These are phyloP conservation scores for Drosophila repleta DNA, from an alignment of 1,140 invertebrate genomes.

Conservation along the genomic window DNA sequence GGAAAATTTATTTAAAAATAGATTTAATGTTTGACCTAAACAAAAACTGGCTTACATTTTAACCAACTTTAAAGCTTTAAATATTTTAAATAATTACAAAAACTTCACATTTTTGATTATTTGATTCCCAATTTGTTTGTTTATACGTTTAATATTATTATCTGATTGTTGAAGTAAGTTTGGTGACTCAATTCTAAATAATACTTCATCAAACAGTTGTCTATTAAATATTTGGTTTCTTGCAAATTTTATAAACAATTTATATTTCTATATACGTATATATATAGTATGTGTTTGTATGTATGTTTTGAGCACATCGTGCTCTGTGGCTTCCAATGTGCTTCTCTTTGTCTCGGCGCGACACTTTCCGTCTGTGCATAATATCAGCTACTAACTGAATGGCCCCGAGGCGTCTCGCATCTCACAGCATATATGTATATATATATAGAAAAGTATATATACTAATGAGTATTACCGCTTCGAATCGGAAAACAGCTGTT, in stretches of 20 bases:
- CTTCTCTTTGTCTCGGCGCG: conserved; percentile 14
- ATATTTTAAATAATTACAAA: too few species aligned
- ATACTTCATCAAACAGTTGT: conserved; percentile 22
- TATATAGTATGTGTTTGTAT: not conserved
- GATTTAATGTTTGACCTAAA: too few species aligned
- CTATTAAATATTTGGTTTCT: conserved; percentile 14
- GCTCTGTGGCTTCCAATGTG: conserved; percentile 12
- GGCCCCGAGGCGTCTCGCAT: conserved; percentile 14
- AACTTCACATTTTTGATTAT: too few species aligned
- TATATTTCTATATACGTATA: not conserved
- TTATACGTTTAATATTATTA: too few species aligned
- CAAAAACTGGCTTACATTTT: too few species aligned
- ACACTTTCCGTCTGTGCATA: conserved; percentile 29
- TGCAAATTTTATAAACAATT: conserved; percentile 14
- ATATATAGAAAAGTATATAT: conserved; percentile 7
- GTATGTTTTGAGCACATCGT: not conserved
- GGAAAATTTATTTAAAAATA: too few species aligned
- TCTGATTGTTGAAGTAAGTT: too few species aligned
- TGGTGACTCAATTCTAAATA: not conserved
- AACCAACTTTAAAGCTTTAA: too few species aligned
- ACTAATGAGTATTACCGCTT: conserved; percentile 43
- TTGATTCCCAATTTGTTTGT: too few species aligned
- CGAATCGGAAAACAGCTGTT: conserved; percentile 56
- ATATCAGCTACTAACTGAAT: conserved; percentile 30
- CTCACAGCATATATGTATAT: conserved; percentile 9